Conservation (phyloP, 2,113 vertebrate genomes). For the Xenopus tropicalis region DNA sequence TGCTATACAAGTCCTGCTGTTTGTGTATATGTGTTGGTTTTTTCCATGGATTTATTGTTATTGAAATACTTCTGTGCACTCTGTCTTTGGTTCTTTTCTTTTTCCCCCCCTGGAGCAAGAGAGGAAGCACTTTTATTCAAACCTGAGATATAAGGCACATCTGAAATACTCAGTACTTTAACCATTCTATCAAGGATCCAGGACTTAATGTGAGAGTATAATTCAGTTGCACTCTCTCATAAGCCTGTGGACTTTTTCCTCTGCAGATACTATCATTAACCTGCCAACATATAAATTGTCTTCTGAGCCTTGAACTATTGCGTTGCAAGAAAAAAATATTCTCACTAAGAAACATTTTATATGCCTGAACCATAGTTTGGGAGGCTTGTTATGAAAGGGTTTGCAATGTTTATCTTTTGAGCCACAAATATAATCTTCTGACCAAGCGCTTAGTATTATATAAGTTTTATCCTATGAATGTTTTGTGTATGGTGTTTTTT, state of each 20-base stretch:
- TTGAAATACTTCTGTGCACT: too few species aligned
- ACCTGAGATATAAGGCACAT: too few species aligned
- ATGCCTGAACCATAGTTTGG: constrained; percentile 17
- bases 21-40: too few species aligned
- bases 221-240: constrained; percentile 11
- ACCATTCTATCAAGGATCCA: constrained; percentile 12
- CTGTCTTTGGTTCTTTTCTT: too few species aligned
- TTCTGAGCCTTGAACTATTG: constrained; percentile 35
- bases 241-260: constrained; percentile 41
- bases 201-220: constrained; percentile 41
- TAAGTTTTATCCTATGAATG: neutral
- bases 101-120: too few species aligned
- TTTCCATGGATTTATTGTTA: too few species aligned
- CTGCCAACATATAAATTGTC: constrained; percentile 40
- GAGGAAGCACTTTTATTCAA: too few species aligned
- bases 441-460: neutral
- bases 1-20: too few species aligned
- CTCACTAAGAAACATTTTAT: constrained; percentile 25
- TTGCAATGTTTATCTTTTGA: neutral
- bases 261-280: constrained; percentile 40
- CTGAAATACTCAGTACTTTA: too few species aligned
- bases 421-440: neutral
- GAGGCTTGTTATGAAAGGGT: neutral
- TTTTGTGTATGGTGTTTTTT: neutral
- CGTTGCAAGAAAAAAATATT: constrained; percentile 32